Evolutionary conservation across 2,113 vertebrate genomes (phyloP), one percentile per base, ranked within the genome.

Genomic region (Pangasianodon hypophthalmus): DNA sequence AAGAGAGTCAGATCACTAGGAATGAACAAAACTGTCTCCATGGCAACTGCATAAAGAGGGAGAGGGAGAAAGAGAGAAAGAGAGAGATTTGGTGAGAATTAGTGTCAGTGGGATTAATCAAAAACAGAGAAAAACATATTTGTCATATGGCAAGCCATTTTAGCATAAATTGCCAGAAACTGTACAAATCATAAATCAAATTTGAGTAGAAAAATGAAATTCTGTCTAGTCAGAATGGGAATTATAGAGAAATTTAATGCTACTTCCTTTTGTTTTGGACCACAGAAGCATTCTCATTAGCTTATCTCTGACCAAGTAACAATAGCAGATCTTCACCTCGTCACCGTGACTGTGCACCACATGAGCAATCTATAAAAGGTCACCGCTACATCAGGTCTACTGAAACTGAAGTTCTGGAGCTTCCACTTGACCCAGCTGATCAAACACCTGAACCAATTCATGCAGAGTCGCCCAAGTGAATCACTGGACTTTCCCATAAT

Each of bases 1-100:
- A 81, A 83, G 54, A 85, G 46, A 26, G 60, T 85, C 48, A 85
- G 26, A 82, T 32, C 62, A 97, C 95, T 94, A 98, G 94, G 88
- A 98, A 95, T 56, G 97, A 97, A 91, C 97, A 98, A 94, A 92
- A 54, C 92, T 64, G 96, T 95, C 95, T 98, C 98, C 98, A 99
- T 99, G 97, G 96, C 92, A 77, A 94, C 98, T 98, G 95, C 2
- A 94, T 89, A 92, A 71, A 90, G 21, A 86, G 64, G 83, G 77
- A 79, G 67, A 69, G 88, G 50, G 5, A 4, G 69, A 89, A 56
- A 88, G 88, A 77, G 4, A 84, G 4, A 21, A 11, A 87, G 58
- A 91, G 50, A 88, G 77, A 89, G 46, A 80, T 89, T 69, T 93
- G 87, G 90, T 80, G 82, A 13, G 44, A 37, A 82, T 88, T 19